Base-by-base conservation (phyloP, 2,797 vertebrate species). In the Allobates femoralis region DNA sequence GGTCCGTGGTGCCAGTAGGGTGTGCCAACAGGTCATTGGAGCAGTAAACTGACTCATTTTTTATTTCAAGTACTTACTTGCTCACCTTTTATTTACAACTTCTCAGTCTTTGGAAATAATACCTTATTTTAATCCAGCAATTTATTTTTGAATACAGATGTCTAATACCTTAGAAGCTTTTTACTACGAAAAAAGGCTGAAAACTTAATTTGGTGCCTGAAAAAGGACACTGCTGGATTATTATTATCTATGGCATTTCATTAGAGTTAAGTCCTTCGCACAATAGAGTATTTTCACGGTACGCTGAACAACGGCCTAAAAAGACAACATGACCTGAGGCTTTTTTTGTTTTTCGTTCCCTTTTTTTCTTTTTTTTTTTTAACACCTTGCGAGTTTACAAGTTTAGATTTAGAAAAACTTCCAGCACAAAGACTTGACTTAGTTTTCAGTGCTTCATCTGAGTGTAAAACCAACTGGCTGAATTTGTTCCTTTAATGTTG, bases 401-500 rank as follows among this genome's bases (percentile, higher is more conserved):
- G 73, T 66, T 53, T 75, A 77, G 32, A 50, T 77, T 77, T 82
- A 11, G 23, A 69, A 64, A 76, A n/a, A 30, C 80, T 56, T 77
- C n/a, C 37, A 76, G 76, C 46, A 74, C 64, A 76, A 60, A 62
- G 26, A 66, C 67, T 55, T 86, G 78, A 86, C 77, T 41, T 69
- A 86, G 34, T 86, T 81, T 73, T 79, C 73, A 83, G 37, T 79
- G 34, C 28, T 73, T 79, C 74, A 28, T 83, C 53, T 76, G 15
- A 50, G 66, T 71, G 75, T 79, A 83, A 83, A 87, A 87, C 37
- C 81, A 58, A 53, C 81, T 73, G 53, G 56, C 73, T 78, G 79
- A 69, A 78, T 56, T 53, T 78, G 60, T 78, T 86, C 67, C 77
- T 80, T 84, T 87, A 84, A 84, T 84, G 81, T 79, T 23, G 30